phyloP scores from a whole-genome alignment of 2,888 invertebrate genomes.

The Lasioglossum marginatum region DNA sequence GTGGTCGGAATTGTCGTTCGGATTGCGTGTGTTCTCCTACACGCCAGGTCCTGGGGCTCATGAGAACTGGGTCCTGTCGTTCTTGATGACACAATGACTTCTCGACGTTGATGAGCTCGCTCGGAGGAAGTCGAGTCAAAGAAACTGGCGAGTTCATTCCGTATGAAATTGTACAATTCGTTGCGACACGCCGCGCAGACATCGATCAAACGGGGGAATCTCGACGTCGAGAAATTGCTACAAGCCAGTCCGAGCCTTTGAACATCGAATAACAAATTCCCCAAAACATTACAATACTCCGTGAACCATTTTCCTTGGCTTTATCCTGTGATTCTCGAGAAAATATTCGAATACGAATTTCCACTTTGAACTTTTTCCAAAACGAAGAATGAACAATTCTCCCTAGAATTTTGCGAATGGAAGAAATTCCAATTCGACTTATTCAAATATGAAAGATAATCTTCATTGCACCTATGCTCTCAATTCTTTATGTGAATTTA shows the following conservation, averaged over 20 bases:
- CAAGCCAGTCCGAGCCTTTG: background rate
- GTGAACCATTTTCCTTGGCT: background rate
- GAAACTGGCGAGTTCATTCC: slow-evolving; percentile 6
- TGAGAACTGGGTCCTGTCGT: slow-evolving; percentile 48
- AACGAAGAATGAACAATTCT: background rate
- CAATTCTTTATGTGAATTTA: background rate
- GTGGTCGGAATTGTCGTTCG: slow-evolving; percentile 9
- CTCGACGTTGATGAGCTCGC: slow-evolving; percentile 23
- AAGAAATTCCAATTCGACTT: background rate
- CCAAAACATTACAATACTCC: background rate
- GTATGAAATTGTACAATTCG: background rate
- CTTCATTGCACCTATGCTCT: background rate
- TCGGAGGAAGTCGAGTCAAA: slow-evolving; percentile 17
- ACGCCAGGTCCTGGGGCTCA: slow-evolving; percentile 18
- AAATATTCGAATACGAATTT: background rate
- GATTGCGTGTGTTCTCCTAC: slow-evolving; percentile 23
- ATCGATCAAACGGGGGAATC: slow-evolving; percentile 4
- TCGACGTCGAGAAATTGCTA: slow-evolving; percentile 1
- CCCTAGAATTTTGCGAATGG: background rate
- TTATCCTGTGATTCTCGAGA: background rate
- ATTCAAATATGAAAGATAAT: background rate
- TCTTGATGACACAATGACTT: slow-evolving; percentile 54
- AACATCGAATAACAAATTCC: background rate
- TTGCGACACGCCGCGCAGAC: background rate
- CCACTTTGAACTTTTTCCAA: background rate